Conservation (phyloP, 2,797 vertebrate species). For the Carapus acus region DNA sequence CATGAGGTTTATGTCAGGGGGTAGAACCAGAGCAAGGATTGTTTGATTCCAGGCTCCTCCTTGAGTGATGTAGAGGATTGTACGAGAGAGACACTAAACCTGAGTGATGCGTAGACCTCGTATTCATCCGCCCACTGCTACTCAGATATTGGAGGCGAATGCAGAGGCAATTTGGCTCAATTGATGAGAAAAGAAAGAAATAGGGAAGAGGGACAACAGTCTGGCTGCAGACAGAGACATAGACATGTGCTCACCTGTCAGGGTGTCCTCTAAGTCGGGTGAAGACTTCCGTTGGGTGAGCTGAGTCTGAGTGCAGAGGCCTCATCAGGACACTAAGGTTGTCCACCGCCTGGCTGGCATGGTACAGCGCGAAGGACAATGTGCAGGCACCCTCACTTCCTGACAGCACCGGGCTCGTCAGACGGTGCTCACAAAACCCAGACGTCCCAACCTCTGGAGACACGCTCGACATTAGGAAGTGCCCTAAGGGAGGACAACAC, state of each 20-base stretch:
- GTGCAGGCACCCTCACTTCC: slow-evolving; percentile 68
- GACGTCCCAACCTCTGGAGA: slow-evolving; percentile 43
- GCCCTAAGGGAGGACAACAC: slow-evolving; percentile 61
- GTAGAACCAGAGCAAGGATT: too few relatives aligned
- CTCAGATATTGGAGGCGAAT: too few relatives aligned
- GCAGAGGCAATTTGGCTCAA: too few relatives aligned
- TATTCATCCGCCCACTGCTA: too few relatives aligned
- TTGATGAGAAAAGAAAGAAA: too few relatives aligned
- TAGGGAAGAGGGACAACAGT: background rate
- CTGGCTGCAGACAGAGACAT: background rate
- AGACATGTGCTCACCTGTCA: slow-evolving; percentile 63
- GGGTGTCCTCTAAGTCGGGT: slow-evolving; percentile 43
- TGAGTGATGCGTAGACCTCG: too few relatives aligned
- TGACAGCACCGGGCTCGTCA: slow-evolving; percentile 77
- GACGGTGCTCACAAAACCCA: slow-evolving; percentile 72
- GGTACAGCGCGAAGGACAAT: slow-evolving; percentile 72
- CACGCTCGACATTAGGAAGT: slow-evolving; percentile 75
- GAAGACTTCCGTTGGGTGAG: slow-evolving; percentile 55
- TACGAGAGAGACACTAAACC: too few relatives aligned
- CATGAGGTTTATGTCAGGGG: too few relatives aligned
- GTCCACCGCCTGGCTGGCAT: slow-evolving; percentile 60
- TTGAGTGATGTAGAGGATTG: too few relatives aligned
- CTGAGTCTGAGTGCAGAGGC: slow-evolving; percentile 57
- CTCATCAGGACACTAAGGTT: slow-evolving; percentile 72
- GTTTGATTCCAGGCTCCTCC: too few relatives aligned